Conservation (phyloP, 2,888 invertebrate genomes). For the Sepioteuthis lessoniana region DNA sequence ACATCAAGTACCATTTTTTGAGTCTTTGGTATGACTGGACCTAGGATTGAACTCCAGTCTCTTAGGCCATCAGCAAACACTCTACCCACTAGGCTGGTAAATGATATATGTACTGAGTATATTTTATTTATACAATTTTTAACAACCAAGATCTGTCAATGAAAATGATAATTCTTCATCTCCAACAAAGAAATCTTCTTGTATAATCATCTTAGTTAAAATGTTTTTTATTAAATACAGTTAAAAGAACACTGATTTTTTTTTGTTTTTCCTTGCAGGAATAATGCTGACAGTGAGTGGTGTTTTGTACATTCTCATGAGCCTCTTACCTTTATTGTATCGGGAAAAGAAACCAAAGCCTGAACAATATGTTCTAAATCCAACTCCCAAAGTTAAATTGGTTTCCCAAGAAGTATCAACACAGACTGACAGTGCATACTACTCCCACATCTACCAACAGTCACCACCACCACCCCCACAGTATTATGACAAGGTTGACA, state of each 20-base stretch:
- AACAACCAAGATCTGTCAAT: no score
- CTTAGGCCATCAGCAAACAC: no score
- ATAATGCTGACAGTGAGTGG: neutral
- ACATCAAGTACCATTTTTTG: no score
- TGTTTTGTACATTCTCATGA: neutral
- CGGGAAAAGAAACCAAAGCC: neutral
- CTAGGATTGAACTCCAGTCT: no score
- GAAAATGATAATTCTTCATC: no score
- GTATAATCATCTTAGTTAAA: no score
- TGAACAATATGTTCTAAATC: neutral
- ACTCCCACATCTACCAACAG: neutral
- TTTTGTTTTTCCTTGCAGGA: neutral
- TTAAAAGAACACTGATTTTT: neutral
- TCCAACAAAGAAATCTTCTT: no score
- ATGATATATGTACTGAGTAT: no score
- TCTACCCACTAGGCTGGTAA: no score
- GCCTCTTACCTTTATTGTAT: slow-evolving; percentile 5
- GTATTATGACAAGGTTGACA: neutral
- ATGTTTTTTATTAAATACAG: no score
- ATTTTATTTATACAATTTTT: no score
- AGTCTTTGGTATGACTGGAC: no score
- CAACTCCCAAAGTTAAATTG: neutral
- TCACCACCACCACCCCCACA: neutral
- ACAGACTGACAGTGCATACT: neutral
- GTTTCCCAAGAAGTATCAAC: neutral